These are phyloP conservation scores for Origma solitaria DNA, from an alignment of 2,113 vertebrate species.

Conservation along the genomic window DNA sequence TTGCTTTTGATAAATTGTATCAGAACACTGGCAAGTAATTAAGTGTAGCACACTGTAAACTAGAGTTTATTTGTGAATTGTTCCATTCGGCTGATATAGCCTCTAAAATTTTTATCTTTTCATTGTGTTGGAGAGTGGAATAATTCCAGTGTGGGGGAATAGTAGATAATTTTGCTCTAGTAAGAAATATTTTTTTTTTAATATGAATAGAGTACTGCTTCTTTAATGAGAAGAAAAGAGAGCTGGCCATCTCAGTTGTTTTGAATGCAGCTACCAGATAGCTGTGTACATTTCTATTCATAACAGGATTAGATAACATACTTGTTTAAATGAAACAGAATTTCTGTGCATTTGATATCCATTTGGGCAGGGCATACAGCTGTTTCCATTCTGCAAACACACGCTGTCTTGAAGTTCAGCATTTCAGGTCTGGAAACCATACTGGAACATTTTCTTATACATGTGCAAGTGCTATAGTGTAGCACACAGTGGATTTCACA, in stretches of 20 bases:
- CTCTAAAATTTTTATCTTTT: background rate
- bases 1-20: background rate
- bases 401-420: background rate
- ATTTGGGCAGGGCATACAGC: background rate
- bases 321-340: background rate
- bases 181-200: background rate
- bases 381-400: background rate
- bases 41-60: background rate
- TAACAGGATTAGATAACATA: background rate
- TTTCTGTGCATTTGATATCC: background rate
- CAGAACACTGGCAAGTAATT: background rate
- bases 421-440: background rate
- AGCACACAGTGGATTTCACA: background rate
- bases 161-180: background rate
- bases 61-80: background rate
- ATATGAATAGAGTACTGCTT: background rate
- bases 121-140: background rate
- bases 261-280: background rate
- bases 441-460: background rate
- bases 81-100: background rate
- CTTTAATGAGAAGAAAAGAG: background rate
- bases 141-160: background rate
- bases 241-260: background rate
- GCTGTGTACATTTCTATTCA: background rate
- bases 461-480: background rate